These are phyloP conservation scores for Parelbella ahira DNA, from an alignment of 2,888 invertebrate genomes.

Conservation along the genomic window DNA sequence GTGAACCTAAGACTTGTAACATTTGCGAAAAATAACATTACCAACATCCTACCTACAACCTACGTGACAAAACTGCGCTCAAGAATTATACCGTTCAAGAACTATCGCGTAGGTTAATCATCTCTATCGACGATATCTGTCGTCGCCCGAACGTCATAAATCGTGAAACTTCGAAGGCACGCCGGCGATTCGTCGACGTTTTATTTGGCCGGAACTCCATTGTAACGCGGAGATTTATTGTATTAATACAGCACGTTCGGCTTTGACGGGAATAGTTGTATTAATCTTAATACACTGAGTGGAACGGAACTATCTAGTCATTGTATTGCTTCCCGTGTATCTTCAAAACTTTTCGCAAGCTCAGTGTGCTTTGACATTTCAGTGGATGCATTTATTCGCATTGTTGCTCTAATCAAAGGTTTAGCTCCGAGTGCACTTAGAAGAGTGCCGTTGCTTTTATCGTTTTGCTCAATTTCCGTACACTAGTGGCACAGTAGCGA, in stretches of 20 bases:
- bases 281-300: slow-evolving; percentile 23
- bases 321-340: too few species aligned
- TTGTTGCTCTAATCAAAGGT: too few species aligned
- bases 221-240: slow-evolving; percentile 41
- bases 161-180: slow-evolving; percentile 37
- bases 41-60: too few species aligned
- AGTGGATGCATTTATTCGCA: too few species aligned
- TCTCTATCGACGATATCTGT: slow-evolving; percentile 20
- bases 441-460: too few species aligned
- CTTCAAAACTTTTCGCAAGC: too few species aligned
- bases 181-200: slow-evolving; percentile 35
- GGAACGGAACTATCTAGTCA: slow-evolving; percentile 5
- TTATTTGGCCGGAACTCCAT: slow-evolving; percentile 39
- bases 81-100: slow-evolving; percentile 18
- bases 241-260: slow-evolving; percentile 38
- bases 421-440: too few species aligned
- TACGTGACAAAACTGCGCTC: slow-evolving; percentile 8
- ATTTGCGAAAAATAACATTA: too few species aligned
- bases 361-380: too few species aligned
- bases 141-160: slow-evolving; percentile 32
- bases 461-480: too few species aligned
- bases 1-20: too few species aligned
- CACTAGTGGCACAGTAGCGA: too few species aligned
- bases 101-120: slow-evolving; percentile 20
- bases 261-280: slow-evolving; percentile 28